Evolutionary conservation across 2,797 vertebrate genomes (phyloP), one percentile per base, ranked within the genome.

Genomic region (Rhinella marina): DNA sequence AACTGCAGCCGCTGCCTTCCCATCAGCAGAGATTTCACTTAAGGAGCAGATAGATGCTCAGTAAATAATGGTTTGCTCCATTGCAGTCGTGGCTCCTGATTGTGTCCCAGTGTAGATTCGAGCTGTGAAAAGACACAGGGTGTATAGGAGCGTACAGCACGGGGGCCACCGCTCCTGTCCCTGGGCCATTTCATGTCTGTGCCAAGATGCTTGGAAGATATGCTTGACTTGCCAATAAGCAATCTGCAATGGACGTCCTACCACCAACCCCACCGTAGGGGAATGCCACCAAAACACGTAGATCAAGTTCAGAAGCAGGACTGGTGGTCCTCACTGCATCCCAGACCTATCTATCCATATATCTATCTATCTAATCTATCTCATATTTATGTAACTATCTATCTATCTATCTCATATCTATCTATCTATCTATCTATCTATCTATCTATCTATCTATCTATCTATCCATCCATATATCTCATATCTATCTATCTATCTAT

Each of bases 51-150:
- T 82, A 88, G 82, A 72, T 62, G 68, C 32, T 84, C 82, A 14
- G 12, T 84, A 84, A 88, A 80, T 84, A 84, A 80, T 72, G 82
- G 64, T 72, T 82, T 87, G 77, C 32, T 75, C 70, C 80, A 41
- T 76, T 83, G 27, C 64, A 77, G 82, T 84, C 81, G 54, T 21
- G 29, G 82, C 68, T 59, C 48, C 11, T 61, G 56, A 2, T 59
- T 57, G 64, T 73, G 19, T 23, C 57, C 59, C 75, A 13, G 8
- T 23, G 8, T 81, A 32, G 79, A 48, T 48, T 17, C 21, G 48
- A n/a, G 13, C 57, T 62, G 57, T 62, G 57, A 32, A 6, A 21
- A 41, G 19, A 41, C 27, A 80, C 17, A 23, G 78, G 56, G 77
- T 32, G 54, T 29, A 8, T 0, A 13, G 2, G 54, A 59, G n/a